These are phyloP conservation scores for Acrobasis repandana DNA, from an alignment of 2,888 invertebrate species.

Conservation along the genomic window DNA sequence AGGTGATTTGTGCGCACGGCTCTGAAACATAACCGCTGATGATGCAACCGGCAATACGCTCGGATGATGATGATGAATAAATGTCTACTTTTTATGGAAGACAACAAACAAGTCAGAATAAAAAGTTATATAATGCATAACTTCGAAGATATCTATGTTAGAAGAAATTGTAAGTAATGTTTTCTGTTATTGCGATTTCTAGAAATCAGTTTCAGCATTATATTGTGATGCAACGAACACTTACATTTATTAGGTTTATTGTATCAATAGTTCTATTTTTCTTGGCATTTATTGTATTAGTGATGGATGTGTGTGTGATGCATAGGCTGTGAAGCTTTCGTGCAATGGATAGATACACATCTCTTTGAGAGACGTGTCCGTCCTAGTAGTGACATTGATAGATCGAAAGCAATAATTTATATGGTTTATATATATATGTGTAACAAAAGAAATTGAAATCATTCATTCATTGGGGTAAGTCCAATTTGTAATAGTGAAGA, in stretches of 20 bases:
- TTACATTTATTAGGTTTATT: neutral
- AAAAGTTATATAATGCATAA: no score
- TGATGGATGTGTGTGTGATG: neutral
- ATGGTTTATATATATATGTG: neutral
- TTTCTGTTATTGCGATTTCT: neutral
- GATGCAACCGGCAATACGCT: no score
- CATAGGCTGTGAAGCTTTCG: neutral
- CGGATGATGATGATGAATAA: no score
- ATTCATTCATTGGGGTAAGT: no score
- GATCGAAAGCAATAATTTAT: neutral
- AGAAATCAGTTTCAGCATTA: neutral
- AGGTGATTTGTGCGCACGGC: no score
- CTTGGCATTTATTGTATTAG: neutral
- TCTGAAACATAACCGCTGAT: no score
- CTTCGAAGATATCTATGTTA: no score
- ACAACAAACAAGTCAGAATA: no score
- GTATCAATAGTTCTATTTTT: neutral
- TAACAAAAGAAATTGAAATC: no score
- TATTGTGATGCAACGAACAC: neutral
- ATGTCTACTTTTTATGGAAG: no score
- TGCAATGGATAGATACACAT: neutral
- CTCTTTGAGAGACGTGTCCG: neutral
- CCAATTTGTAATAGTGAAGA: no score
- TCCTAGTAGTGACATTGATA: neutral
- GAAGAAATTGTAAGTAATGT: no score